Conservation (phyloP, 2,113 vertebrate genomes). For the Puma concolor region DNA sequence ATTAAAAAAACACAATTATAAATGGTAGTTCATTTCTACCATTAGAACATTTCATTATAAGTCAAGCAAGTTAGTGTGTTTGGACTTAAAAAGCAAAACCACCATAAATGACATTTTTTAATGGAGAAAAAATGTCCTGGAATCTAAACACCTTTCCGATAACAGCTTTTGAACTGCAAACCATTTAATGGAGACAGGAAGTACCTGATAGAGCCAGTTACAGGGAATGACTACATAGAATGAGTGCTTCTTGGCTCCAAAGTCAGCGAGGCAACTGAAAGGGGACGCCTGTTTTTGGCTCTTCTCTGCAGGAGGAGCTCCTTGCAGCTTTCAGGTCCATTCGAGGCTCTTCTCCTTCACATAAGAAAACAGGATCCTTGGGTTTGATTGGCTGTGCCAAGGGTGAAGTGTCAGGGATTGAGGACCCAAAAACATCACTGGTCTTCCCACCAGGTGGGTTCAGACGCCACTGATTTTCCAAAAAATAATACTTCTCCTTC, state of each 20-base stretch:
- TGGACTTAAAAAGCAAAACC: not conserved
- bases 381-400: constrained; percentile 93
- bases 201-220: not conserved
- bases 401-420: constrained; percentile 75
- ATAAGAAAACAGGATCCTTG: constrained; percentile 88
- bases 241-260: not conserved
- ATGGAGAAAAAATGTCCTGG: not conserved
- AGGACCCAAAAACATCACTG: constrained; percentile 90
- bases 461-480: constrained; percentile 84
- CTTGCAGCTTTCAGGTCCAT: constrained; percentile 70
- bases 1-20: not conserved
- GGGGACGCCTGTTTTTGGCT: not conserved
- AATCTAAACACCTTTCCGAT: not conserved
- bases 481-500: constrained; percentile 91
- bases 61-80: not conserved
- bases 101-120: not conserved
- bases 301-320: constrained; percentile 67
- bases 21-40: not conserved
- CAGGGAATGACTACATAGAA: too few species aligned
- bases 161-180: not conserved
- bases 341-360: constrained; percentile 77
- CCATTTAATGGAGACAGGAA: not conserved
- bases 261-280: not conserved
- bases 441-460: constrained; percentile 86
- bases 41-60: not conserved